Evolutionary conservation across 2,113 vertebrate species (phyloP).

Genomic region (Ariopsis seemanni): DNA sequence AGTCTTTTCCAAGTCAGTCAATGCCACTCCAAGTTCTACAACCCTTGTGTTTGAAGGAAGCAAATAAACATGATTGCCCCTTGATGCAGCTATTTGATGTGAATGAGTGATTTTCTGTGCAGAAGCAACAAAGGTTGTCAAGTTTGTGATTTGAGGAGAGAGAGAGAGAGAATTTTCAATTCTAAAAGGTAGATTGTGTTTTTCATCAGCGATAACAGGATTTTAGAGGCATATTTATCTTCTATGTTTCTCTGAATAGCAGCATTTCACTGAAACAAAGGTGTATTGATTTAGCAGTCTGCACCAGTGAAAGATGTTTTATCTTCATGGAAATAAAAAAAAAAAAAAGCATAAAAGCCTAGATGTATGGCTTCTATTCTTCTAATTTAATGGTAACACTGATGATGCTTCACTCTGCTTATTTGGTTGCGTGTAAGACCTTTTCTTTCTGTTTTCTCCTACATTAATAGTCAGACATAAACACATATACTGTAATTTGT

Average conservation of each 20-base stretch:
- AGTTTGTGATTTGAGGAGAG: not conserved
- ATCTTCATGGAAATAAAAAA: not conserved
- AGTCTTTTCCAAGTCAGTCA: not conserved
- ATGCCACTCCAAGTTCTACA: not conserved
- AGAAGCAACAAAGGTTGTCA: not conserved
- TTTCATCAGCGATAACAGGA: constrained; percentile 12
- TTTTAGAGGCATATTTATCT: constrained; percentile 50
- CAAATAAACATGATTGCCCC: not conserved
- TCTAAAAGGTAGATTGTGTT: constrained; percentile 1
- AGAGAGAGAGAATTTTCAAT: too few relatives aligned
- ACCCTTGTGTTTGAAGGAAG: not conserved
- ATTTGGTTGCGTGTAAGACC: not conserved
- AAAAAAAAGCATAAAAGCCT: not conserved
- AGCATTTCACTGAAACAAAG: constrained; percentile 29
- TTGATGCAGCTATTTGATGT: not conserved
- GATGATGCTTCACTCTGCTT: not conserved
- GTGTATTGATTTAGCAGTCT: constrained; percentile 8
- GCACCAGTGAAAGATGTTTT: not conserved
- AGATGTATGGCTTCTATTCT: not conserved
- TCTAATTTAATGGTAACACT: not conserved
- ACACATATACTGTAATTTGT: not conserved
- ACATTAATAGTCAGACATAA: not conserved
- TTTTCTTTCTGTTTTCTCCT: not conserved
- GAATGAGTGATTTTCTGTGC: not conserved
- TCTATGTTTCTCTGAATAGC: constrained; percentile 32